Base-by-base conservation (phyloP, 2,888 invertebrate genomes). In the Dasypogon diadema region DNA sequence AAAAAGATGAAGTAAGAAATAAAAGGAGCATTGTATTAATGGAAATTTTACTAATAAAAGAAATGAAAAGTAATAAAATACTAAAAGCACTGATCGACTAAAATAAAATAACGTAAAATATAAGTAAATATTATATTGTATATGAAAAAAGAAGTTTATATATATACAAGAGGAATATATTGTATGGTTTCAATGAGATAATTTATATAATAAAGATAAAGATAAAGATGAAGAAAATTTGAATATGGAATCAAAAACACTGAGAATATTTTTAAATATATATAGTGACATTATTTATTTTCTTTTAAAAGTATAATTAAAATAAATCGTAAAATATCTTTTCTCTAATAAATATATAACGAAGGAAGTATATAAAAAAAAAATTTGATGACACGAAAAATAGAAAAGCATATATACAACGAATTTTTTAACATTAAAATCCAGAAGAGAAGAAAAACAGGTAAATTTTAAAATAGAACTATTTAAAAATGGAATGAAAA, bases 391-490 rank as follows among this genome's bases (percentile, higher is more conserved):
- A 30, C 30, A 30, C 30, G 46, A 46, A 2, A 65, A n/a, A 68
- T 26, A 51, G 30, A 46, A 42, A 54, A 46, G 26, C 12, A 30
- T 54, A 18, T 34, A 70, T 54, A 70, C 70, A 70, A 70, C 51
- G 54, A 70, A 70, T 54, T 54, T 54, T 54, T 54, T 51, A 54
- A 70, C 37, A 60, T 10, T n/a, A 68, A 70, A 51, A 70, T 18
- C 22, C 30, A 30, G n/a, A 48, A 48, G 16, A n/a, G 48, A 54
- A 14, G 21, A 26, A 30, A 51, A 26, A 68, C 24, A 56, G 30
- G 48, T 24, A 51, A 63, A 63, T 37, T 37, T 48, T 24, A 48
- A 18, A 48, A 26, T 24, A 26, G 10, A 70, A 70, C 1, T 1
- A 55, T 10, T 14, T 18, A 22, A 22, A 55, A 55, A 55, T 16